Conservation (phyloP, 2,888 invertebrate genomes). For the Melipona bicolor region DNA sequence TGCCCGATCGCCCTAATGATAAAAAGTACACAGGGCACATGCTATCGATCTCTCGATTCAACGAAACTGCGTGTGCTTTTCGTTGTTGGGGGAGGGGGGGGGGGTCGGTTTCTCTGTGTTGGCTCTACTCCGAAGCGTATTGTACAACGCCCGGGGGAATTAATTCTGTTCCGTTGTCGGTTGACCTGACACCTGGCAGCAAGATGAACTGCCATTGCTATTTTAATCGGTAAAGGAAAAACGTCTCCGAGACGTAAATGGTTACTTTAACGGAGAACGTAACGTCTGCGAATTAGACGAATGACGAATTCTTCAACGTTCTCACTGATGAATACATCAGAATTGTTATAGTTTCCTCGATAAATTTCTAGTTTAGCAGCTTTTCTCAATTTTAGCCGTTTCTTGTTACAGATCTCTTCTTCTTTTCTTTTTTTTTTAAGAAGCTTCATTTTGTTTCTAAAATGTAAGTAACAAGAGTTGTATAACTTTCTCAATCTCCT, state of each 20-base stretch:
- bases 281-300: neutral
- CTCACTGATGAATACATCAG: too few species aligned
- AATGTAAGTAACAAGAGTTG: too few species aligned
- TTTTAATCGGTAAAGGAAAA: conserved; percentile 14
- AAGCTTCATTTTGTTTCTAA: too few species aligned
- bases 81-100: neutral
- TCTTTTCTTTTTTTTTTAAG: too few species aligned
- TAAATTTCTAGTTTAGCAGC: too few species aligned
- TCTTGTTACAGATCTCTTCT: too few species aligned
- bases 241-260: neutral
- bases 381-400: too few species aligned
- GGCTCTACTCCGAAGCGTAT: conserved; percentile 17
- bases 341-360: too few species aligned
- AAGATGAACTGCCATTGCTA: conserved; percentile 33
- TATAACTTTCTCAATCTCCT: too few species aligned
- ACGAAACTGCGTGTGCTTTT: conserved; percentile 51
- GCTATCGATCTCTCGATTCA: conserved; percentile 58
- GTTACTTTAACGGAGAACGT: neutral
- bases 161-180: conserved; percentile 40
- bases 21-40: conserved; percentile 28
- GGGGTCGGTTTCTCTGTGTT: conserved; percentile 10
- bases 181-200: conserved; percentile 19
- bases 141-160: conserved; percentile 39
- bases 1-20: conserved; percentile 25
- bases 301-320: neutral